phyloP scores from a whole-genome alignment of 53 echinoderm and acorn worm genomes.

The Patiria pectinifera region DNA sequence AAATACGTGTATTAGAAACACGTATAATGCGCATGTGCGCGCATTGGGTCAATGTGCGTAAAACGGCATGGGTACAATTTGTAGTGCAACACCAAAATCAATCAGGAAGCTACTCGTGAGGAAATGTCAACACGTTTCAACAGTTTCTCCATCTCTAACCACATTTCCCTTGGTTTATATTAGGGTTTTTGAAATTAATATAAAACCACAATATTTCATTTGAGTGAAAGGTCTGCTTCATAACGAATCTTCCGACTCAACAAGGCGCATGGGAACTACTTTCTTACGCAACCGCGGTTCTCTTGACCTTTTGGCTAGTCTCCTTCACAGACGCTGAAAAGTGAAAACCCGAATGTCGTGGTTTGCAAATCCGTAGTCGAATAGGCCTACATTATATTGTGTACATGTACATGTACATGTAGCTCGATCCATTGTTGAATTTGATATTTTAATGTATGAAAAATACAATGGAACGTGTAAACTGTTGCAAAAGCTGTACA shows the following conservation, averaged over 20 bases:
- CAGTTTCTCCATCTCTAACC: background rate
- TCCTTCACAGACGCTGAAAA: background rate
- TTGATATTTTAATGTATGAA: too few species aligned
- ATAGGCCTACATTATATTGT: too few species aligned
- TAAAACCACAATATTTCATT: background rate
- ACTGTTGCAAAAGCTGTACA: too few species aligned
- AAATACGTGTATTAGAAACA: too few species aligned
- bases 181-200: background rate
- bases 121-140: constrained; percentile 43
- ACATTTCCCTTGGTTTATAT: too few species aligned
- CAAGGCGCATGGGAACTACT: constrained; percentile 20
- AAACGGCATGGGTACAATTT: constrained; percentile 4
- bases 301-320: constrained; percentile 35
- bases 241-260: background rate
- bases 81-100: constrained; percentile 5
- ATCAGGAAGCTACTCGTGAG: constrained; percentile 40
- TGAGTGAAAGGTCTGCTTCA: background rate
- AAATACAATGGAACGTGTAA: too few species aligned
- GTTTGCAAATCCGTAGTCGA: background rate
- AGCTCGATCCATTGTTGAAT: too few species aligned
- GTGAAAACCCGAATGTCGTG: background rate
- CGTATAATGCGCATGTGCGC: background rate
- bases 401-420: background rate
- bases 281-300: constrained; percentile 28
- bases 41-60: background rate